These are phyloP conservation scores for Temnothorax longispinosus DNA, from an alignment of 1,140 invertebrate genomes.

Conservation along the genomic window DNA sequence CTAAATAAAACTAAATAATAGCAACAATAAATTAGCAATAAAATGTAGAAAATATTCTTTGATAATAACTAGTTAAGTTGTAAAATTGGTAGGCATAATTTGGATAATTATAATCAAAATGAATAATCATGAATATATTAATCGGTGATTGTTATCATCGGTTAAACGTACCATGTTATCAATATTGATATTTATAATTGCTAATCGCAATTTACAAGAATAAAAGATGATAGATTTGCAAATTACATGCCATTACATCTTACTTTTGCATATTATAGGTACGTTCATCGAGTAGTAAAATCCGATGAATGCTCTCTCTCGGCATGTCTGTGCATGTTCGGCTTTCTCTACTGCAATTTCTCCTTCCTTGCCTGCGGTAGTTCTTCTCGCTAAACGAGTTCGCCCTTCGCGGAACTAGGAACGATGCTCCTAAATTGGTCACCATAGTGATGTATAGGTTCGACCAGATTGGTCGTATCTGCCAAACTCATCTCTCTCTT, in stretches of 20 bases:
- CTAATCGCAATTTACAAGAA: background rate
- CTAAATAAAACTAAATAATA: background rate
- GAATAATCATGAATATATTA: background rate
- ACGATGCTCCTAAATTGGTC: conserved; percentile 79
- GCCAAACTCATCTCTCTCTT: conserved; percentile 76
- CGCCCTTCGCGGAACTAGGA: conserved; percentile 65
- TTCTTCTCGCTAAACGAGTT: conserved; percentile 48
- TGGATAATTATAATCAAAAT: background rate
- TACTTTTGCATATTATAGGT: background rate
- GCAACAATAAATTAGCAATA: background rate
- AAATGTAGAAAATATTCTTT: background rate
- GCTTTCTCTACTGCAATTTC: conserved; percentile 42
- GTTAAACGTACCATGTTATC: background rate
- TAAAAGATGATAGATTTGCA: background rate
- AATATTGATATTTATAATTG: background rate
- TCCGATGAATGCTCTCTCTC: conserved; percentile 1
- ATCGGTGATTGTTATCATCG: background rate
- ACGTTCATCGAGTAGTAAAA: background rate
- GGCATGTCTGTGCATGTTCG: conserved; percentile 24
- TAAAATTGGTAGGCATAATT: background rate
- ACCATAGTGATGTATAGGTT: conserved; percentile 78
- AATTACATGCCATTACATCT: background rate
- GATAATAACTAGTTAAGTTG: background rate
- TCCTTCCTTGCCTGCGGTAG: conserved; percentile 51
- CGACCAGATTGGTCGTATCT: conserved; percentile 76